Conservation (phyloP, 2,113 vertebrate species). For the Acanthochromis polyacanthus region DNA sequence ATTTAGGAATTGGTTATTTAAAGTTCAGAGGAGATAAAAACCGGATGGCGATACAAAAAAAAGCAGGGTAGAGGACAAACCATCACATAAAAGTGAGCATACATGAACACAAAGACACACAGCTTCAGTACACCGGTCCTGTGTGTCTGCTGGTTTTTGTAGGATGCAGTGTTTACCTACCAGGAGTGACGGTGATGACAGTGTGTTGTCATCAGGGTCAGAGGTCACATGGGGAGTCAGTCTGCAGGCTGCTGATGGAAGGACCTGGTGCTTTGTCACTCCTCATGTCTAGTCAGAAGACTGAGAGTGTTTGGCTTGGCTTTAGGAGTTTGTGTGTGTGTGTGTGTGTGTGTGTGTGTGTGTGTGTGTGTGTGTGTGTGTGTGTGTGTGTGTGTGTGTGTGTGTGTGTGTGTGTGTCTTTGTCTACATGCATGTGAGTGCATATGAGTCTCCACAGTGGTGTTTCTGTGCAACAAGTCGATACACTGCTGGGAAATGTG, state of each 20-base stretch:
- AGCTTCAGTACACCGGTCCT: background rate
- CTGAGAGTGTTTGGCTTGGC: constrained; percentile 49
- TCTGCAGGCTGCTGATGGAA: constrained; percentile 70
- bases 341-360: constrained; percentile 35
- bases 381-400: constrained; percentile 34
- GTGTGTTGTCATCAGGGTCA: constrained; percentile 81
- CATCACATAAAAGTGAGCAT: constrained; percentile 20
- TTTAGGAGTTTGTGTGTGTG: constrained; percentile 34
- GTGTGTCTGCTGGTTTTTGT: constrained; percentile 50
- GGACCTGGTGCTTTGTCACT: constrained; percentile 73
- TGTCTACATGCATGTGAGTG: constrained; percentile 20
- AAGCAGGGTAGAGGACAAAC: constrained; percentile 28
- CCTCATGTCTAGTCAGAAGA: constrained; percentile 44
- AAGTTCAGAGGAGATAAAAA: constrained; percentile 30
- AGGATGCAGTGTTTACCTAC: constrained; percentile 75
- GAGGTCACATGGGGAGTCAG: constrained; percentile 68
- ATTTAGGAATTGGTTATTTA: constrained; percentile 47
- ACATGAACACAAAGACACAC: constrained; percentile 30
- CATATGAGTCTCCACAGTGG: constrained; percentile 2
- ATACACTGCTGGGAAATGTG: constrained; percentile 56
- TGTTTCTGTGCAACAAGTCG: constrained; percentile 50
- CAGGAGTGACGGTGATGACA: constrained; percentile 81
- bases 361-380: constrained; percentile 32
- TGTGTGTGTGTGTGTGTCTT: constrained; percentile 36
- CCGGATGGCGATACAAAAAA: constrained; percentile 8